Evolutionary conservation across 2,888 invertebrate genomes (phyloP), one percentile per base, ranked within the genome.

Genomic region (Gymnocheta viridis): DNA sequence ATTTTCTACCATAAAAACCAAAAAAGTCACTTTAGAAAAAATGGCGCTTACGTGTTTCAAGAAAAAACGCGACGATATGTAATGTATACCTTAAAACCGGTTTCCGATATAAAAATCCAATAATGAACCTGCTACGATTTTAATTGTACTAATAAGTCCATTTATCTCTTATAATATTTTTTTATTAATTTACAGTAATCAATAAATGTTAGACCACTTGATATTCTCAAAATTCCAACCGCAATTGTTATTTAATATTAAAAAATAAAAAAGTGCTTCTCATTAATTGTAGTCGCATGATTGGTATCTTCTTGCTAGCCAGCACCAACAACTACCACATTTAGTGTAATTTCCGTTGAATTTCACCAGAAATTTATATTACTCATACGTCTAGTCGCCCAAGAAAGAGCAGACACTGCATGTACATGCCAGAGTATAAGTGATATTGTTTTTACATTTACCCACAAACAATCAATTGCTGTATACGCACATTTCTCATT

Each of bases 311-410:
- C 41, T 62, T 27, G 22, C 19, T 32, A 47, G 29, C 2, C 29
- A 44, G 0, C 27, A 64, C 14, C 17, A 74, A 47, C n/a, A 35
- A 41, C 38, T 2, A 41, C 73, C 9, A 74, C 29, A 51, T 24
- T 56, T 35, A 73, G 9, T 67, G 90, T 87, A 88, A 90, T 90
- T 90, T 89, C 89, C 89, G 88, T 87, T 89, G 86, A 88, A 90
- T 90, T 91, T 90, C 90, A 87, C 87, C 87, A 90, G 91, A 90
- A 90, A 87, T 85, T 87, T 47, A 81, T 81, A 89, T 90, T 90
- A 90, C 89, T 90, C 89, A 90, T 90, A 90, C 89, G 90, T 82
- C 38, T 67, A 47, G 79, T 29, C 58, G 35, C 58, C 62, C 72
- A 56, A 41, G 41, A 24, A 64, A 79, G 74, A 74, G 82, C 32